phyloP scores from a whole-genome alignment of 1,140 invertebrate species.

The Diorhabda carinulata region DNA sequence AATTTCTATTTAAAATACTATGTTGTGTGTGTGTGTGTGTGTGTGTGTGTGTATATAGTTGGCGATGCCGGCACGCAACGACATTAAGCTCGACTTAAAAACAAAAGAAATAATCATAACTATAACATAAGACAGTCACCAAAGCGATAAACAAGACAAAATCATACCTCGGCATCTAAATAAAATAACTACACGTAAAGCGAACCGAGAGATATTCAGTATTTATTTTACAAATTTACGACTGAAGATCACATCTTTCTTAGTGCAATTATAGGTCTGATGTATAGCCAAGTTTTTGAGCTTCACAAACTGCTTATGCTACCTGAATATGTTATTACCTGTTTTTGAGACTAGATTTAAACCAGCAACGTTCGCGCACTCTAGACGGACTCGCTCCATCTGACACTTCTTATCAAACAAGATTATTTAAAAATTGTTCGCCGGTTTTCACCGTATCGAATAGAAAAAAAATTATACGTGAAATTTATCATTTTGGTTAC shows the following conservation, averaged over 20 bases:
- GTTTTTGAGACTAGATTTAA: slow-evolving; percentile 18
- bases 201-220: slow-evolving; percentile 15
- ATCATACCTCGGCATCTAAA: slow-evolving; percentile 23
- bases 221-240: slow-evolving; percentile 24
- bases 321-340: slow-evolving; percentile 24
- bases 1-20: slow-evolving; percentile 16
- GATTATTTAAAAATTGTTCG: too few species aligned
- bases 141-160: slow-evolving; percentile 23
- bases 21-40: too few species aligned
- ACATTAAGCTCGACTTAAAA: slow-evolving; percentile 12
- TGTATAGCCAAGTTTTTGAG: slow-evolving; percentile 19
- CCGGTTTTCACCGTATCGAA: too few species aligned
- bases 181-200: slow-evolving; percentile 24
- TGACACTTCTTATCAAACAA: too few species aligned
- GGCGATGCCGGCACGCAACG: slow-evolving; percentile 3
- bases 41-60: background rate
- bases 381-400: background rate
- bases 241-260: slow-evolving; percentile 19
- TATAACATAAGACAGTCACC: slow-evolving; percentile 24
- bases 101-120: slow-evolving; percentile 23
- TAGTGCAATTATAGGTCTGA: slow-evolving; percentile 22
- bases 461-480: too few species aligned
- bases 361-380: slow-evolving; percentile 10
- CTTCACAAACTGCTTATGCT: slow-evolving; percentile 21
- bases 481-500: too few species aligned